Conservation (phyloP, 2,113 vertebrate species). For the Sminthopsis crassicaudata region DNA sequence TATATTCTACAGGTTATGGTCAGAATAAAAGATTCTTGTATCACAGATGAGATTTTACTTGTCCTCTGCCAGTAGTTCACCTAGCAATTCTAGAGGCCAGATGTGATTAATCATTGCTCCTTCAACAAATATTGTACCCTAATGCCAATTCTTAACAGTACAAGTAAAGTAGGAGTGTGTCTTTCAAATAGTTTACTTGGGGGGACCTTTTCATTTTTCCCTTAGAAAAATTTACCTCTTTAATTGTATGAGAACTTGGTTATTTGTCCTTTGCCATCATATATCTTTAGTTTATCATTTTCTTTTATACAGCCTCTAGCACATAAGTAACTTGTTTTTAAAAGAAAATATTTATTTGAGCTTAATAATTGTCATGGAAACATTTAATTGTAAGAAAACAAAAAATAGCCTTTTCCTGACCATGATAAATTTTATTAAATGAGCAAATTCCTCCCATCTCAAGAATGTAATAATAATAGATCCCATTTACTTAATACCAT, state of each 20-base stretch:
- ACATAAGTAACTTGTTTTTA: slow-evolving; percentile 23
- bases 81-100: background rate
- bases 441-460: background rate
- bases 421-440: background rate
- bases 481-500: background rate
- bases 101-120: background rate
- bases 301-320: slow-evolving; percentile 1
- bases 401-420: background rate
- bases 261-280: slow-evolving; percentile 35
- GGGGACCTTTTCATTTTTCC: slow-evolving; percentile 1
- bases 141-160: slow-evolving; percentile 1
- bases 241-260: slow-evolving; percentile 4
- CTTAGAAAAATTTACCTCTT: slow-evolving; percentile 19
- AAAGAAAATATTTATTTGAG: slow-evolving; percentile 43
- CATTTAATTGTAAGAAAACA: slow-evolving; percentile 34
- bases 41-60: slow-evolving; percentile 24
- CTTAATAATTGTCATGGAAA: background rate
- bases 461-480: background rate
- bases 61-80: background rate
- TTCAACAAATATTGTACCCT: slow-evolving; percentile 24
- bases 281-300: background rate
- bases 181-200: slow-evolving; percentile 55
- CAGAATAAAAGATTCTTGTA: background rate
- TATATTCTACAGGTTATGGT: slow-evolving; percentile 26
- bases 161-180: slow-evolving; percentile 12